A percentile compares a stretch with the other conserved stretches of the same genome.
These are phyloP conservation scores for Conus ventricosus DNA, from an alignment of 1,140 invertebrate species.

Conservation along the genomic window DNA sequence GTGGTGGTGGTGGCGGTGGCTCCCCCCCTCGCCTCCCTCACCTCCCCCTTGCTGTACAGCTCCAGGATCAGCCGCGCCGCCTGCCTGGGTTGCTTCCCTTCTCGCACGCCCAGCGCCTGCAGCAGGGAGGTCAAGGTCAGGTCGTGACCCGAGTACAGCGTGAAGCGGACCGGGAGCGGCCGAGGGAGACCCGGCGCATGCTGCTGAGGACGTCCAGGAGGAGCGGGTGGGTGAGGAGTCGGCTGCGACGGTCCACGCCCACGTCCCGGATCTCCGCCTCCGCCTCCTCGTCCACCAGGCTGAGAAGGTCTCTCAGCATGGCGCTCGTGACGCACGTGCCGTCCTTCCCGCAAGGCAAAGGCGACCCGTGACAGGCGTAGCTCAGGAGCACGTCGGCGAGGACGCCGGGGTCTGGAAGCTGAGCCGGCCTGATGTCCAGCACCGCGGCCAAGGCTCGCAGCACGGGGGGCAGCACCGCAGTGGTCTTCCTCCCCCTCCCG, in stretches of 20 bases:
- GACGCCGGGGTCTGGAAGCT: conserved; percentile 65
- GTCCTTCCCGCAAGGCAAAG: conserved; percentile 81
- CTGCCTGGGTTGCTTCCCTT: conserved; percentile 81
- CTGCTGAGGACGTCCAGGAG: conserved; percentile 78
- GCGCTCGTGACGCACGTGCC: conserved; percentile 44
- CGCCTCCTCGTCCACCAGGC: conserved; percentile 65
- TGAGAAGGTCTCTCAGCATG: conserved; percentile 65
- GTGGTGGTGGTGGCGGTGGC: too few species aligned
- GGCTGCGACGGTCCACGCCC: conserved; percentile 48
- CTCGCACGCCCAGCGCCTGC: conserved; percentile 84
- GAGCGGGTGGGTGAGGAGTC: conserved; percentile 72
- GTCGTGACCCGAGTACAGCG: conserved; percentile 93
- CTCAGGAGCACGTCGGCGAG: conserved; percentile 88
- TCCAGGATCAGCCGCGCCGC: conserved; percentile 91
- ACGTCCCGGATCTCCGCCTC: conserved; percentile 46
- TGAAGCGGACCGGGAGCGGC: conserved; percentile 86
- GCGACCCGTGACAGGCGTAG: conserved; percentile 88
- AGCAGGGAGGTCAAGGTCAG: conserved; percentile 89
- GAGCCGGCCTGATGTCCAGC: conserved; percentile 31
- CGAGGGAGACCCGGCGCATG: conserved; percentile 83
- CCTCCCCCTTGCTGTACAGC: conserved; percentile 69
- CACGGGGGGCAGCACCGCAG: conserved; percentile 4
- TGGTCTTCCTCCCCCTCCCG: conserved; percentile 46
- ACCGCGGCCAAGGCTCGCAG: conserved; percentile 43
- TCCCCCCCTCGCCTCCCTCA: conserved; percentile 72